Conservation (phyloP, 2,113 vertebrate genomes). For the Chrysochloris asiatica region DNA sequence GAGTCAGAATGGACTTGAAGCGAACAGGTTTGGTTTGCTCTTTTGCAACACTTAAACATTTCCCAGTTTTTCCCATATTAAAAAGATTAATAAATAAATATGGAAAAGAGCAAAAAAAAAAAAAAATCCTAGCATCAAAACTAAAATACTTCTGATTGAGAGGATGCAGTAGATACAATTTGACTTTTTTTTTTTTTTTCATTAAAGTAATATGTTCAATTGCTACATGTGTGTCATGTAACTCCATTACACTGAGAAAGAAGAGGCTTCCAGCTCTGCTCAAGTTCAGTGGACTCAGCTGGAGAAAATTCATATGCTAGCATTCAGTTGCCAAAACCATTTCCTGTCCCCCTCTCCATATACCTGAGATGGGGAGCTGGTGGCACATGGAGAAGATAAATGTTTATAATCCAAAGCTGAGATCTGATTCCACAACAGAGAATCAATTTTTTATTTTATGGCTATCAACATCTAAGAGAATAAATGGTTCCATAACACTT, state of each 20-base stretch:
- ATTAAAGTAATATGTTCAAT: not conserved
- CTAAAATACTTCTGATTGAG: not conserved
- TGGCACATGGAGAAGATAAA: not conserved
- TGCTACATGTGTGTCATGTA: not conserved
- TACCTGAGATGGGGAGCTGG: not conserved
- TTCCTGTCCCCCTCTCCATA: not conserved
- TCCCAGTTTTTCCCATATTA: not conserved
- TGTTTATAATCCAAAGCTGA: not conserved
- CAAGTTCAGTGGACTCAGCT: not conserved
- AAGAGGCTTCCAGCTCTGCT: not conserved
- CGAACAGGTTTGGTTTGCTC: not conserved
- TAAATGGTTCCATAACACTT: constrained; percentile 60
- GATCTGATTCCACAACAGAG: not conserved
- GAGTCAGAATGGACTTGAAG: not conserved
- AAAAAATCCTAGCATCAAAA: not conserved
- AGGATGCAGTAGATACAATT: not conserved
- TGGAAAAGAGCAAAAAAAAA: not conserved
- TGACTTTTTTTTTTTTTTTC: not conserved
- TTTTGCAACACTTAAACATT: not conserved
- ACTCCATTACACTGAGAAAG: not conserved
- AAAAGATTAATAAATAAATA: constrained; percentile 1
- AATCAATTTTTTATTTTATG: not conserved
- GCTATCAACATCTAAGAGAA: constrained; percentile 44
- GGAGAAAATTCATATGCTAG: not conserved
- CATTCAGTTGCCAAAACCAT: not conserved